These are phyloP conservation scores for Oscheius sp. DNA, from an alignment of 2,888 invertebrate genomes.

Conservation along the genomic window DNA sequence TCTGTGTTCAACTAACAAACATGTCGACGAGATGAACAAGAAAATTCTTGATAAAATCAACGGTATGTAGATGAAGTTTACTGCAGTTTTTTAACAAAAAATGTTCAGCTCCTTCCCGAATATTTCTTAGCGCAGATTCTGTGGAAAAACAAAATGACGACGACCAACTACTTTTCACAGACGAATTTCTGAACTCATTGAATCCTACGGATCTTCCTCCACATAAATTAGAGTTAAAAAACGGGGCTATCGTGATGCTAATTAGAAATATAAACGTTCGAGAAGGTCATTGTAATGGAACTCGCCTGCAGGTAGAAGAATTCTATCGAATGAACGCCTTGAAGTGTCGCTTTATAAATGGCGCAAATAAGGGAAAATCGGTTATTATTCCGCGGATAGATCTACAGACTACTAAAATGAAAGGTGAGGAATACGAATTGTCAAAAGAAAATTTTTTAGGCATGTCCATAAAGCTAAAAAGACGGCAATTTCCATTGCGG, in stretches of 20 bases:
- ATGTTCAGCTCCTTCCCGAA: background rate
- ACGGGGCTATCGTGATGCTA: constrained; percentile 9
- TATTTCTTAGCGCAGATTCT: background rate
- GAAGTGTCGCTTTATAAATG: constrained; percentile 21
- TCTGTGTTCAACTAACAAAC: constrained; percentile 34
- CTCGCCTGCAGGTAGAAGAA: background rate
- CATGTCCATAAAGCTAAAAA: background rate
- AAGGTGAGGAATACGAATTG: background rate
- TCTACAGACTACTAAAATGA: background rate
- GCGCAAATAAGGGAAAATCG: background rate
- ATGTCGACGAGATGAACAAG: constrained; percentile 32
- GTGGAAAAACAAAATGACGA: background rate
- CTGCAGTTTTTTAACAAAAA: too few species aligned
- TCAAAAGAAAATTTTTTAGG: background rate
- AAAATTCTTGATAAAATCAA: constrained; percentile 23
- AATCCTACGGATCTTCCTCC: constrained; percentile 39
- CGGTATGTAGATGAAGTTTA: background rate
- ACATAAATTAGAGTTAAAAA: constrained; percentile 14
- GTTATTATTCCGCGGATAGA: constrained; percentile 22
- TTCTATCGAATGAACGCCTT: background rate
- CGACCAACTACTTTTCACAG: constrained; percentile 9
- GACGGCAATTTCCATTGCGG: constrained; percentile 21
- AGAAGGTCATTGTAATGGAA: constrained; percentile 12
- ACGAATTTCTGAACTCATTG: constrained; percentile 31
- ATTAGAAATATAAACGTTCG: background rate